Evolutionary conservation across 2,797 vertebrate genomes (phyloP).

Genomic region (Poeciliopsis paucimaculata): DNA sequence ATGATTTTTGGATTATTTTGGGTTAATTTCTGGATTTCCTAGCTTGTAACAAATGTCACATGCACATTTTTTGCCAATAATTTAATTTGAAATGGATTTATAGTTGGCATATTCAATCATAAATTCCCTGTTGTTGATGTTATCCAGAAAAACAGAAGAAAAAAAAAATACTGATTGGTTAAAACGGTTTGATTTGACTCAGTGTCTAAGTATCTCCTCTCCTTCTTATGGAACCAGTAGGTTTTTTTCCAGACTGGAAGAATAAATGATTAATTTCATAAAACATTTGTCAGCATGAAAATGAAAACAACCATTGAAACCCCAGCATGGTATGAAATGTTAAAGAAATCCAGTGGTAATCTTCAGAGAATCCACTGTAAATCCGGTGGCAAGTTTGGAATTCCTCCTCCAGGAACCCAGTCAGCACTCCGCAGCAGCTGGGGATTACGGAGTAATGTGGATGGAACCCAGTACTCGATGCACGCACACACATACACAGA

Average conservation of each 20-base stretch:
- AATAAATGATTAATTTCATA: background rate
- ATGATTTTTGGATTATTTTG: background rate
- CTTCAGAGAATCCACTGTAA: constrained; percentile 71
- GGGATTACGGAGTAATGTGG: constrained; percentile 75
- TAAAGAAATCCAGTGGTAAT: constrained; percentile 66
- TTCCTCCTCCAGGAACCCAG: constrained; percentile 74
- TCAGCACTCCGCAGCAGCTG: constrained; percentile 74
- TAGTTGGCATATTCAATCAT: background rate
- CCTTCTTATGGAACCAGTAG: background rate
- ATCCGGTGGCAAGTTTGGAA: constrained; percentile 76
- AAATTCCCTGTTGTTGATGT: background rate
- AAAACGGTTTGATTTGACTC: background rate
- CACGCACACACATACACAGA: constrained; percentile 26
- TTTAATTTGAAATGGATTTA: background rate
- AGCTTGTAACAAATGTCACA: background rate
- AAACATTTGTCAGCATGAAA: background rate
- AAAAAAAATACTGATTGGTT: background rate
- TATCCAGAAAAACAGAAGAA: background rate
- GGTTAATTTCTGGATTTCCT: background rate
- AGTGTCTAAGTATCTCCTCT: background rate
- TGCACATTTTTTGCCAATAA: background rate
- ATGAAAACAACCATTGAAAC: constrained; percentile 40
- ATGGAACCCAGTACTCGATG: constrained; percentile 67
- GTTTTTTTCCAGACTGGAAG: background rate
- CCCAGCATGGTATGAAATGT: constrained; percentile 17